These are phyloP conservation scores for Neosalanx taihuensis DNA, from an alignment of 2,797 vertebrate species.

Conservation along the genomic window DNA sequence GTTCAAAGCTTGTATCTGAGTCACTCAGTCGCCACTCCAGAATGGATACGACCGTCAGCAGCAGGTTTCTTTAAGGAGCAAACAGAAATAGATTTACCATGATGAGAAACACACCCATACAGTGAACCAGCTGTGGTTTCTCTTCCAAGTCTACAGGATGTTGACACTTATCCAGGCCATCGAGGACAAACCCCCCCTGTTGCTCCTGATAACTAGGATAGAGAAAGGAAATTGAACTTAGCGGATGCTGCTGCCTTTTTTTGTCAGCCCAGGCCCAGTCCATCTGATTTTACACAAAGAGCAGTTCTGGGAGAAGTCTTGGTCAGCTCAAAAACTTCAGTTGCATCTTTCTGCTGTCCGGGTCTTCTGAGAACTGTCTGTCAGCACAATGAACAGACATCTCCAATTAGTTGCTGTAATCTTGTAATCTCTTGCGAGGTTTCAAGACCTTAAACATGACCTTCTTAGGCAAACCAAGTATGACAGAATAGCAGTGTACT, in stretches of 20 bases:
- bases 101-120: background rate
- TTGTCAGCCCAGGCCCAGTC: conserved; percentile 16
- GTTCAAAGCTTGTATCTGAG: background rate
- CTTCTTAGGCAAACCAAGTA: no score
- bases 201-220: background rate
- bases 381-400: background rate
- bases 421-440: no score
- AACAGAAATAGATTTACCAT: background rate
- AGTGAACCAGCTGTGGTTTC: background rate
- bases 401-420: background rate
- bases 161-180: conserved; percentile 3
- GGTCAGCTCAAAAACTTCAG: conserved; percentile 14
- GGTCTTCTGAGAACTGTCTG: conserved; percentile 22
- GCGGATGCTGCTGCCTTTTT: background rate
- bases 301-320: conserved; percentile 5
- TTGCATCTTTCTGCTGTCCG: background rate
- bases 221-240: conserved; percentile 2
- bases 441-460: no score
- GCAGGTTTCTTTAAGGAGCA: background rate
- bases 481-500: no score
- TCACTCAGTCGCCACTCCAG: background rate
- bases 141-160: background rate
- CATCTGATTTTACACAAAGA: background rate
- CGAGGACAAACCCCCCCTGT: conserved; percentile 4
- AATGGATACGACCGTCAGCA: background rate